A percentile compares a stretch with the other conserved stretches of the same genome.
phyloP scores from a whole-genome alignment of 2,113 vertebrate species.

The Hyperopisus bebe region DNA sequence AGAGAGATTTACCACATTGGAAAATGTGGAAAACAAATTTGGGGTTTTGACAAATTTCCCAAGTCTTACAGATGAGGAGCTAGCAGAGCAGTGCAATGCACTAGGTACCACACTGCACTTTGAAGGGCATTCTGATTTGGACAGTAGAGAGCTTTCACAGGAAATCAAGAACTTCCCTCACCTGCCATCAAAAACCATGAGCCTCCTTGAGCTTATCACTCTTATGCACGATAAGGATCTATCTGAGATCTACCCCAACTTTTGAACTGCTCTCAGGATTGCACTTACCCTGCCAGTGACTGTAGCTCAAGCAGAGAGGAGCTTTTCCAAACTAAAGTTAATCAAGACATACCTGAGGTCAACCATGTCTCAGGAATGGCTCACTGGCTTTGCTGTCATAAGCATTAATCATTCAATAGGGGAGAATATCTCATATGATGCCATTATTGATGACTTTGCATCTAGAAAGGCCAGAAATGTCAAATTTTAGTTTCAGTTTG shows the following conservation, averaged over 20 bases:
- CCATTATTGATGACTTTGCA: too few relatives aligned
- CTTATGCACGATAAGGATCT: conserved; percentile 23
- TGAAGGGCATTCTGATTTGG: conserved; percentile 24
- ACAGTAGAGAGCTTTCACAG: conserved; percentile 25
- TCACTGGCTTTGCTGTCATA: not conserved
- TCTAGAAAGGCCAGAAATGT: too few relatives aligned
- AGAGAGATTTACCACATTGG: conserved; percentile 22
- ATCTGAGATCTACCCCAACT: conserved; percentile 17
- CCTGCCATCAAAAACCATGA: conserved; percentile 25
- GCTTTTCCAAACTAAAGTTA: not conserved
- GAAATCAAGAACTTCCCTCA: conserved; percentile 27
- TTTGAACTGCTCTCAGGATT: conserved; percentile 30
- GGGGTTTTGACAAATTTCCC: conserved; percentile 20
- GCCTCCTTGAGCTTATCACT: conserved; percentile 19
- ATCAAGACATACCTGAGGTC: not conserved
- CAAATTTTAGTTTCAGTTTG: too few relatives aligned
- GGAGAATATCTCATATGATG: too few relatives aligned
- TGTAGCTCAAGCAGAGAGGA: conserved; percentile 11
- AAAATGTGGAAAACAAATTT: conserved; percentile 19
- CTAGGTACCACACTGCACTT: conserved; percentile 21
- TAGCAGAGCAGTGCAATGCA: conserved; percentile 8
- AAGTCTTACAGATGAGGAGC: conserved; percentile 23
- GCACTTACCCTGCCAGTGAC: conserved; percentile 20
- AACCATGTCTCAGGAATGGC: not conserved
- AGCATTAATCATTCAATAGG: too few relatives aligned